These are phyloP conservation scores for Brenthis hecate DNA, from an alignment of 2,888 invertebrate genomes.

Conservation along the genomic window DNA sequence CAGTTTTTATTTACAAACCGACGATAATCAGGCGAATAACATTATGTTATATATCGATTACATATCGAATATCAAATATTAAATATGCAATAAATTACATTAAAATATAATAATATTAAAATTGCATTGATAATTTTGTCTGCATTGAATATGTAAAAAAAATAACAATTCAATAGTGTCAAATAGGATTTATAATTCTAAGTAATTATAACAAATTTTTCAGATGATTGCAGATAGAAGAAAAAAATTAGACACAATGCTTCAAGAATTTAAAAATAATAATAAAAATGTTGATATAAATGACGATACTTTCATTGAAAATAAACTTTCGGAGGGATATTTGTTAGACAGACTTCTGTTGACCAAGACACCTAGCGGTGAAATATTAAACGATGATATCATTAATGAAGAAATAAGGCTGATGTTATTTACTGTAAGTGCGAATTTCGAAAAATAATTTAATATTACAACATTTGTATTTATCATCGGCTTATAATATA, in stretches of 20 bases:
- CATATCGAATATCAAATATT: too few species aligned
- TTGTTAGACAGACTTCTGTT: slow-evolving; percentile 49
- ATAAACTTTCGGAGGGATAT: slow-evolving; percentile 43
- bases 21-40: too few species aligned
- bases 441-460: background rate
- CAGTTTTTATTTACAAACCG: too few species aligned
- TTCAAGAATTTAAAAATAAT: slow-evolving; percentile 44
- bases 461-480: too few species aligned
- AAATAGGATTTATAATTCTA: too few species aligned
- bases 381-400: slow-evolving; percentile 45
- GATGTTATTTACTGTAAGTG: slow-evolving; percentile 48
- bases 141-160: too few species aligned
- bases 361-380: slow-evolving; percentile 45
- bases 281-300: slow-evolving; percentile 43
- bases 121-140: too few species aligned
- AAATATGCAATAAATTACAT: too few species aligned
- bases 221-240: slow-evolving; percentile 46
- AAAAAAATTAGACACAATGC: slow-evolving; percentile 42
- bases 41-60: too few species aligned
- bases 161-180: too few species aligned
- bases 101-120: too few species aligned
- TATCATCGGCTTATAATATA: too few species aligned
- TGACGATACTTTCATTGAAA: slow-evolving; percentile 38
- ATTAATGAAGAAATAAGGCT: slow-evolving; percentile 51
- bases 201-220: slow-evolving; percentile 1